Conservation (phyloP, 2,113 vertebrate genomes). For the Ranitomeya variabilis region DNA sequence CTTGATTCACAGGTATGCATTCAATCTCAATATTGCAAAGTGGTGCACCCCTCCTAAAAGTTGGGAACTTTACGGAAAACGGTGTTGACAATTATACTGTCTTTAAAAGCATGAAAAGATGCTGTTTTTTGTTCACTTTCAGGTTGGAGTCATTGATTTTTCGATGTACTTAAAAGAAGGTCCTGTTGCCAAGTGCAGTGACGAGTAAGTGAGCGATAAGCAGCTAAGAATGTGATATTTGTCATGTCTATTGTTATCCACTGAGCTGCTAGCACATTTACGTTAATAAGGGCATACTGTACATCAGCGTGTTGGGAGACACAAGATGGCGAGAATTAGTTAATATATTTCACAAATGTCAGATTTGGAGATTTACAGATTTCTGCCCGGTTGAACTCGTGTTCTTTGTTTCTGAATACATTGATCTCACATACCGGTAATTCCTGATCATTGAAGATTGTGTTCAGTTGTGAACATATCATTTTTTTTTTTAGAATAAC, state of each 20-base stretch:
- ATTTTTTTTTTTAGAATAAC: no score
- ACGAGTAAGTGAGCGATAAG: slow-evolving; percentile 81
- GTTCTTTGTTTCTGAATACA: no score
- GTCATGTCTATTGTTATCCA: not conserved
- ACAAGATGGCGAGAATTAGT: no score
- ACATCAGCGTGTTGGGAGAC: no score
- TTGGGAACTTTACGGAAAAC: not conserved
- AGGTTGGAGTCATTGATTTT: slow-evolving; percentile 99
- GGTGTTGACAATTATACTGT: not conserved
- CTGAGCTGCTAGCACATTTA: not conserved
- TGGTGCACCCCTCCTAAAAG: not conserved
- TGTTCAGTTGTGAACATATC: no score
- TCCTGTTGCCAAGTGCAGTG: slow-evolving; percentile 90
- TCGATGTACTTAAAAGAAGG: slow-evolving; percentile 99
- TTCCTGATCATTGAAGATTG: no score
- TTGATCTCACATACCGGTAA: no score
- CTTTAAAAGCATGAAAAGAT: not conserved
- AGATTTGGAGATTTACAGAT: not conserved
- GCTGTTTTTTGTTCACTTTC: slow-evolving; percentile 40
- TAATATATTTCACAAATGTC: no score
- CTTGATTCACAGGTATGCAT: slow-evolving; percentile 90
- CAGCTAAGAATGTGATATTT: not conserved
- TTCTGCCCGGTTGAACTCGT: not conserved
- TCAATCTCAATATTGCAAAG: not conserved
- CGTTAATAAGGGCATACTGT: not conserved